These are phyloP conservation scores for Eubasilissa regina DNA, from an alignment of 1,140 invertebrate genomes.

Conservation along the genomic window DNA sequence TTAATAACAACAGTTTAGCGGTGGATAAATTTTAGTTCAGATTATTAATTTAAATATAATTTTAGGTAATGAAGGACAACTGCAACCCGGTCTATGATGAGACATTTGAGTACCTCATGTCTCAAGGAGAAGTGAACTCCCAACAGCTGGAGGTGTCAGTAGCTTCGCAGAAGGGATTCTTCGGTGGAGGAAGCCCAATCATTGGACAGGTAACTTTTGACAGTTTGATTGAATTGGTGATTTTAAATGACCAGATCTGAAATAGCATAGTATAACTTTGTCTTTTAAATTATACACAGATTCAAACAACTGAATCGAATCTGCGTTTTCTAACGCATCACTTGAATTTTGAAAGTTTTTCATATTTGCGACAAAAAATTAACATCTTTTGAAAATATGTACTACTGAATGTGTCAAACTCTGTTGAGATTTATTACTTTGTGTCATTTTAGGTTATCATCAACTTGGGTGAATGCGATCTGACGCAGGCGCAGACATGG, in stretches of 20 bases:
- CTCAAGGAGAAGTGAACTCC: slow-evolving; percentile 81
- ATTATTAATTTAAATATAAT: neutral
- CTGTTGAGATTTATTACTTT: no score
- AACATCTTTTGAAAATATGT: no score
- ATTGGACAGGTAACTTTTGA: slow-evolving; percentile 80
- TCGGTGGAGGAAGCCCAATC: slow-evolving; percentile 82
- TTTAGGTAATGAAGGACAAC: slow-evolving; percentile 86
- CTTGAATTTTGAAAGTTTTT: no score
- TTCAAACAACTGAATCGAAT: no score
- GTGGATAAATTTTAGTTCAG: no score
- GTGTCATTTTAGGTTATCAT: slow-evolving; percentile 74
- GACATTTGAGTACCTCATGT: slow-evolving; percentile 88
- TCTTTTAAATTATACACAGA: no score
- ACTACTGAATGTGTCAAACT: no score
- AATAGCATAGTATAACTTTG: no score
- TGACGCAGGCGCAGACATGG: slow-evolving; percentile 76
- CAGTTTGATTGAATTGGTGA: neutral
- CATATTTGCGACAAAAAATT: no score
- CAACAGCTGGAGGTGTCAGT: slow-evolving; percentile 86
- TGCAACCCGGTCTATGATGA: slow-evolving; percentile 94
- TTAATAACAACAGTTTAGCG: no score
- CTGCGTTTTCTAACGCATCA: no score
- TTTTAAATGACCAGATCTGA: no score
- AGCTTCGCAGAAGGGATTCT: slow-evolving; percentile 86
- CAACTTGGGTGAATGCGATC: slow-evolving; percentile 78